phyloP scores from a whole-genome alignment of 2,797 vertebrate species.

The Streptopelia turtur region DNA sequence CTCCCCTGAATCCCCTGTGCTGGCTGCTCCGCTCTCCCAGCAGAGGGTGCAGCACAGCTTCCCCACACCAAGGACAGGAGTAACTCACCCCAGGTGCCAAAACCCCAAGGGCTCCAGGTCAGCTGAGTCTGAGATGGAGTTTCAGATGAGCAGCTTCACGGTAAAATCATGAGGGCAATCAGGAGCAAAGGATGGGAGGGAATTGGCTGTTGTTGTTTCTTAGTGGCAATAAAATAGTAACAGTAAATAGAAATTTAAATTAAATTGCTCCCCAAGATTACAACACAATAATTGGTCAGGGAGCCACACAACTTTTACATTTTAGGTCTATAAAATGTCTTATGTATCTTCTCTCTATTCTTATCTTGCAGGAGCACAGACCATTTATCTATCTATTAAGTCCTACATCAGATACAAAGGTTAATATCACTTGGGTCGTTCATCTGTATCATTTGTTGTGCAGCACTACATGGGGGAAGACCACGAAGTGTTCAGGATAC shows the following conservation, averaged over 20 bases:
- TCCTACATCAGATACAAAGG: not conserved
- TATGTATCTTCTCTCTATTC: not conserved
- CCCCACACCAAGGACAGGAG: accelerated
- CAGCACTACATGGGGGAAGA: not conserved
- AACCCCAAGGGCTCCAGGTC: not conserved
- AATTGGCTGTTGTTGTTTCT: not conserved
- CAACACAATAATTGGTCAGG: not conserved
- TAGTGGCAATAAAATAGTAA: not conserved
- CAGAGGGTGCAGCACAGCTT: accelerated
- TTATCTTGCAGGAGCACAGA: not conserved
- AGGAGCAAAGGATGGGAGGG: not conserved
- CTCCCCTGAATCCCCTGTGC: accelerated
- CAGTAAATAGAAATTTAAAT: not conserved
- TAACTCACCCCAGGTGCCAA: not conserved
- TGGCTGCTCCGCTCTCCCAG: not conserved
- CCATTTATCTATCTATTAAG: not conserved
- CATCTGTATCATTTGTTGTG: accelerated
- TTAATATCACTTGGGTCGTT: accelerated
- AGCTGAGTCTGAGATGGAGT: not conserved
- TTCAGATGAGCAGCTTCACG: not conserved
- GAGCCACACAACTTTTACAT: not conserved
- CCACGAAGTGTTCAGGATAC: not conserved
- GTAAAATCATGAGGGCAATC: not conserved
- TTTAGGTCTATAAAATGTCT: not conserved
- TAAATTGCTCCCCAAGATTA: not conserved